phyloP scores from a whole-genome alignment of 1,140 invertebrate genomes.

The Patella vulgata region DNA sequence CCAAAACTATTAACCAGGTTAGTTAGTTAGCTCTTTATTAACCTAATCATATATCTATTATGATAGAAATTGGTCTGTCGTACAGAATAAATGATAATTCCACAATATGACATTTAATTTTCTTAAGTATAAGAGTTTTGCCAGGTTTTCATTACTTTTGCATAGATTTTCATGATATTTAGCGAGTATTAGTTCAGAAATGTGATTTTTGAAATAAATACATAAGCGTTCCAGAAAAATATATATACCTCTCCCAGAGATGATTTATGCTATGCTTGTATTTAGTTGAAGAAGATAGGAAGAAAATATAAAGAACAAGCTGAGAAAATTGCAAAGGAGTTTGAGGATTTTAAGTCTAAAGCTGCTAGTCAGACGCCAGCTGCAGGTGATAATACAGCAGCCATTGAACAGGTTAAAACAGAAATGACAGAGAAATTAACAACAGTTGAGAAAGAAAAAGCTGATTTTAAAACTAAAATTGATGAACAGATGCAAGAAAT shows the following conservation, averaged over 20 bases:
- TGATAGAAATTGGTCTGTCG: too few species aligned
- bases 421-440: constrained; percentile 31
- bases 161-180: too few species aligned
- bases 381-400: constrained; percentile 7
- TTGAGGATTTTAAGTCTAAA: constrained; percentile 72
- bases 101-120: too few species aligned
- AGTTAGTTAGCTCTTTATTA: not conserved
- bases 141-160: too few species aligned
- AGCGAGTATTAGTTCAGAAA: too few species aligned
- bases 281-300: constrained; percentile 86
- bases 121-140: too few species aligned
- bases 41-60: too few species aligned
- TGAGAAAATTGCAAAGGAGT: constrained; percentile 72
- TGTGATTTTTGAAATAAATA: too few species aligned
- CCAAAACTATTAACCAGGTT: constrained; percentile 50
- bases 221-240: too few species aligned
- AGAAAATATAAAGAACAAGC: constrained; percentile 91
- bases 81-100: too few species aligned
- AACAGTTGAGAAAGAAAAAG: constrained; percentile 45
- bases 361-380: constrained; percentile 39
- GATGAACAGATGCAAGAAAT: constrained; percentile 67
- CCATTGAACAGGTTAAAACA: constrained; percentile 12
- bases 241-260: too few species aligned
- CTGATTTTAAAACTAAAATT: constrained; percentile 27
- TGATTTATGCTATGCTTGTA: constrained; percentile 23